Evolutionary conservation across 2,888 invertebrate genomes (phyloP).

Genomic region (Lasioglossum oenotherae): DNA sequence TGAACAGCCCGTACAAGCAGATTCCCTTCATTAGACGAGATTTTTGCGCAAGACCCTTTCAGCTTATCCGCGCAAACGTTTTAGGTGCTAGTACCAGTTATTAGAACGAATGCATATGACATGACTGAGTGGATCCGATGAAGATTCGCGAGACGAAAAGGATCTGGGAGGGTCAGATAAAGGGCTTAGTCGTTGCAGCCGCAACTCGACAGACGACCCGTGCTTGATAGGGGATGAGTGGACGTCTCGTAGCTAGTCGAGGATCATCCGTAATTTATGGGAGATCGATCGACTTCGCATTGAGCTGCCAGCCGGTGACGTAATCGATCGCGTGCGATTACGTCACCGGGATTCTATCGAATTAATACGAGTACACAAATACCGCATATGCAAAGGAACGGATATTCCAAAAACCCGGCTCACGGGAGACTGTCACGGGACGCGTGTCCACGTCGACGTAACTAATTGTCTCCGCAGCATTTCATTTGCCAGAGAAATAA

Average conservation of each 20-base stretch:
- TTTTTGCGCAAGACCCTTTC: neutral
- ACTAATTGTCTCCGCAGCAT: conserved; percentile 25
- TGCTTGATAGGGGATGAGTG: conserved; percentile 65
- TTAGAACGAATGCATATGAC: conserved; percentile 58
- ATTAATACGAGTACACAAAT: conserved; percentile 54
- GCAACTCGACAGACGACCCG: conserved; percentile 57
- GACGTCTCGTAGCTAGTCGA: conserved; percentile 66
- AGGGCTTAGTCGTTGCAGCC: conserved; percentile 65
- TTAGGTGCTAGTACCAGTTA: conserved; percentile 33
- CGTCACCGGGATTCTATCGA: conserved; percentile 56
- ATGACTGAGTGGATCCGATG: conserved; percentile 63
- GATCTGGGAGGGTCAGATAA: conserved; percentile 64
- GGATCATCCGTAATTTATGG: conserved; percentile 70
- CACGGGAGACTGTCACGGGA: conserved; percentile 27
- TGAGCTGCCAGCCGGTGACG: conserved; percentile 63
- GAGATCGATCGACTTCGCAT: conserved; percentile 68
- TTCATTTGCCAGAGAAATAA: neutral
- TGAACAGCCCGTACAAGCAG: neutral
- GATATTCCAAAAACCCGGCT: conserved; percentile 33
- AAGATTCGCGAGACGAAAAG: conserved; percentile 62
- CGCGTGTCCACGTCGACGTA: neutral
- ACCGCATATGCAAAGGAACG: conserved; percentile 26
- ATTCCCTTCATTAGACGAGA: neutral
- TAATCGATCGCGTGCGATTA: conserved; percentile 67
- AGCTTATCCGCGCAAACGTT: conserved; percentile 11